Evolutionary conservation across 1,140 invertebrate species (phyloP), one percentile per base, ranked within the genome.

Genomic region (Wasmannia auropunctata): DNA sequence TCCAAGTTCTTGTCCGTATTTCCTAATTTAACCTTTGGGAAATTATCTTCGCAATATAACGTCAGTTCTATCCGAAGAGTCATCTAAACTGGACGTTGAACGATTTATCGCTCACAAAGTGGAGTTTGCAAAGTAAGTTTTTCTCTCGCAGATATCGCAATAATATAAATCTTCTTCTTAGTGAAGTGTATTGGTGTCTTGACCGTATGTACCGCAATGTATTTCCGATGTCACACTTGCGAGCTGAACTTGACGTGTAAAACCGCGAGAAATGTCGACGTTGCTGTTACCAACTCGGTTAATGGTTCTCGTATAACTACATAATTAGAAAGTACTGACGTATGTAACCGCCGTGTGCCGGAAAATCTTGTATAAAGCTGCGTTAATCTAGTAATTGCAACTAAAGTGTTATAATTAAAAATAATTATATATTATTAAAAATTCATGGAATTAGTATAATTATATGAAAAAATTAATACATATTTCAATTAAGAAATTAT

Each of bases 61-160:
- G 3, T 31, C 16, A 60, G 25, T 4, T 49, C 10, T 43, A 25
- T 25, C 31, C 54, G 5, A 69, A 25, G 28, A 51, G 28, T 80
- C 16, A 80, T 69, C 69, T 80, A 80, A 25, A 79, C 8, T 79
- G 14, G 60, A 79, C 43, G n/a, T 80, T 65, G 34, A 40, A 67
- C 37, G 31, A 80, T 69, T 65, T 69, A 80, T 22, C 46, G 31
- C 49, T 28, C n/a, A 11, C 8, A 8, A 31, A 51, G 2, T 25
- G 2, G 10, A 54, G 11, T 67, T 65, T 19, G 43, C 22, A 28
- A 51, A 22, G n/a, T n/a, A n/a, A 43, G 22, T 69, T 25, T 80
- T 28, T 69, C 19, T 54, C 10, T 67, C 8, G n/a, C n/a, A n/a
- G n/a, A 28, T 28, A 16, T 40, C 16, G 16, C 19, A 28, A 25